Percentiles rank a stretch among this genome's conserved stretches.
phyloP scores from a whole-genome alignment of 2,797 vertebrate genomes.

The Neosalanx taihuensis region DNA sequence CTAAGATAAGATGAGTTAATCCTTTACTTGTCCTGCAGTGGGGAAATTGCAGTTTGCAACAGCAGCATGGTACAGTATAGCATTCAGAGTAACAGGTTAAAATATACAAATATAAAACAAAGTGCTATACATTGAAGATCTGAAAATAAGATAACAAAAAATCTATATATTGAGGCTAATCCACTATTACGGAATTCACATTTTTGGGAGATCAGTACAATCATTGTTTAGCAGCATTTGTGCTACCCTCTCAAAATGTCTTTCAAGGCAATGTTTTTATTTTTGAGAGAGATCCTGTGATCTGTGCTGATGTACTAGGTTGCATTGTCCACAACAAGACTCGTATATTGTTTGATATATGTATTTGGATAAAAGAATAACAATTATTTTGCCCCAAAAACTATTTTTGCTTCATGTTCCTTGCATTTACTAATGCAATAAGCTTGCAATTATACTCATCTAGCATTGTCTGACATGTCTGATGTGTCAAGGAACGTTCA shows the following conservation, averaged over 20 bases:
- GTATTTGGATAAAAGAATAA: conserved; percentile 7
- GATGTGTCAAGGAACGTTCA: conserved; percentile 34
- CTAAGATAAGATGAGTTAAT: conserved; percentile 74
- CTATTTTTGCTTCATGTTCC: not conserved
- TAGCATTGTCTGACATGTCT: conserved; percentile 14
- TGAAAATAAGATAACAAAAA: conserved; percentile 66
- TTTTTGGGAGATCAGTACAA: conserved; percentile 9
- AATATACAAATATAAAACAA: too few relatives aligned
- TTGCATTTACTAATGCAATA: conserved; percentile 31
- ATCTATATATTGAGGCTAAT: not conserved
- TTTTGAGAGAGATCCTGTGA: not conserved
- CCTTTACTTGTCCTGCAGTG: too few relatives aligned
- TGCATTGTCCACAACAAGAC: conserved; percentile 12
- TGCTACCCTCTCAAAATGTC: too few relatives aligned
- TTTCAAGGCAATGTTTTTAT: not conserved
- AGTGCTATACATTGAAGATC: conserved; percentile 84
- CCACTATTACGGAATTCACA: conserved; percentile 23
- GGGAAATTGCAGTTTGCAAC: too few relatives aligned
- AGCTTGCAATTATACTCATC: conserved; percentile 30
- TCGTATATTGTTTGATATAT: not conserved
- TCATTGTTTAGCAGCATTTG: conserved; percentile 41
- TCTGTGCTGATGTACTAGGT: conserved; percentile 21
- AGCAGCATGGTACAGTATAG: too few relatives aligned
- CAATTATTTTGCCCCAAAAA: conserved; percentile 26
- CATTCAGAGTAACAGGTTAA: too few relatives aligned